A percentile compares a stretch with the other conserved stretches of the same genome.
These are phyloP conservation scores for Catocala fraxini DNA, from an alignment of 2,888 invertebrate genomes.

Conservation along the genomic window DNA sequence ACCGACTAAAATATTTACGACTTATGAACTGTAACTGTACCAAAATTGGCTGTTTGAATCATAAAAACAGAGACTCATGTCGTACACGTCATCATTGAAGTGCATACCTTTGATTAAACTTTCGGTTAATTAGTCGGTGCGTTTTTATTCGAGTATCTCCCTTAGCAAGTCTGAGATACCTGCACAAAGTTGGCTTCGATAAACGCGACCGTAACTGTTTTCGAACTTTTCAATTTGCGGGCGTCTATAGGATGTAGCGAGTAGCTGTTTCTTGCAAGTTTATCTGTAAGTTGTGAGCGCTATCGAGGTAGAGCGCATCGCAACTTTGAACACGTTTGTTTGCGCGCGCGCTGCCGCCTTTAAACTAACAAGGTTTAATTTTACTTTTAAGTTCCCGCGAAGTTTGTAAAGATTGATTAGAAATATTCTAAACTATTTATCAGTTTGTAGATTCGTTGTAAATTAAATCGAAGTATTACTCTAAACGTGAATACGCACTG, in stretches of 20 bases:
- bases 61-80: too few relatives aligned
- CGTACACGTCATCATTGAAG: too few relatives aligned
- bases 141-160: too few relatives aligned
- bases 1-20: too few relatives aligned
- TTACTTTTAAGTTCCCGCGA: neutral
- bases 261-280: slow-evolving; percentile 17
- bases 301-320: slow-evolving; percentile 4
- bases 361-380: slow-evolving; percentile 27
- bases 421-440: too few relatives aligned
- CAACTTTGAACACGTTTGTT: slow-evolving; percentile 18
- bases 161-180: neutral
- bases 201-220: neutral
- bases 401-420: neutral
- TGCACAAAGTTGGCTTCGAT: slow-evolving; percentile 2
- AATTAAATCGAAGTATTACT: too few relatives aligned
- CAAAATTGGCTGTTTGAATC: too few relatives aligned
- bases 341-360: slow-evolving; percentile 8
- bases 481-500: too few relatives aligned
- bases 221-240: slow-evolving; percentile 15
- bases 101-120: too few relatives aligned
- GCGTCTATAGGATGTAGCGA: slow-evolving; percentile 11
- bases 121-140: too few relatives aligned
- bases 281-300: slow-evolving; percentile 2
- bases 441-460: too few relatives aligned
- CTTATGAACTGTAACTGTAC: too few relatives aligned